A percentile compares a stretch with the other conserved stretches of the same genome.
Evolutionary conservation across 1,140 invertebrate genomes (phyloP).

Genomic region (Zophobas atratus): DNA sequence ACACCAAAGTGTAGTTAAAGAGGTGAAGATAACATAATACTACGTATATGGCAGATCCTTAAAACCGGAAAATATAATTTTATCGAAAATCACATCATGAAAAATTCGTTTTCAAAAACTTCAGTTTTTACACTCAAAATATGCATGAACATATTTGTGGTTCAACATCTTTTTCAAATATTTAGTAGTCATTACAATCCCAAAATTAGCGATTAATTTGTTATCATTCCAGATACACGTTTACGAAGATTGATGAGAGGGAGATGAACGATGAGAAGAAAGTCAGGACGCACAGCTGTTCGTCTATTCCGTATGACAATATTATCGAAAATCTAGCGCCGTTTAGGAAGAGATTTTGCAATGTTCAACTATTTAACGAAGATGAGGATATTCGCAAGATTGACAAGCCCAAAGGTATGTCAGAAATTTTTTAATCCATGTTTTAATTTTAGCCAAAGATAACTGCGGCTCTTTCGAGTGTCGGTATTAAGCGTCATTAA

Average conservation of each 20-base stretch:
- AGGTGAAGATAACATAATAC: too few relatives aligned
- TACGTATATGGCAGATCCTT: too few relatives aligned
- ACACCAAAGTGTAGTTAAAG: too few relatives aligned
- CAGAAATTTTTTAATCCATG: slow-evolving; percentile 1
- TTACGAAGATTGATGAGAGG: slow-evolving; percentile 62
- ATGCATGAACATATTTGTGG: too few relatives aligned
- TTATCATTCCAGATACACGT: slow-evolving; percentile 58
- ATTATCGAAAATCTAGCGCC: slow-evolving; percentile 67
- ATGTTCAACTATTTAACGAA: slow-evolving; percentile 63
- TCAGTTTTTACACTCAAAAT: too few relatives aligned
- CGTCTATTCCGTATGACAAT: slow-evolving; percentile 66
- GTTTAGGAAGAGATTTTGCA: slow-evolving; percentile 66
- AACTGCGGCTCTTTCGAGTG: not conserved
- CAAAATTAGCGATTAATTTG: too few relatives aligned
- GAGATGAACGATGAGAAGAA: slow-evolving; percentile 60
- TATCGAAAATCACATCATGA: too few relatives aligned
- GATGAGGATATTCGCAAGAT: slow-evolving; percentile 46
- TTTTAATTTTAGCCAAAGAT: not conserved
- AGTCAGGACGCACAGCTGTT: slow-evolving; percentile 65
- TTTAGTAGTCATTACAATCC: too few relatives aligned
- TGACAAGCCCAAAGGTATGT: slow-evolving; percentile 42
- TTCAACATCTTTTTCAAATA: too few relatives aligned
- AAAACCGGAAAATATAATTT: too few relatives aligned
- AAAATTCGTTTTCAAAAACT: too few relatives aligned
- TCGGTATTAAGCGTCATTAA: not conserved